phyloP scores from a whole-genome alignment of 2,797 vertebrate genomes.

The Hemitrygon akajei region DNA sequence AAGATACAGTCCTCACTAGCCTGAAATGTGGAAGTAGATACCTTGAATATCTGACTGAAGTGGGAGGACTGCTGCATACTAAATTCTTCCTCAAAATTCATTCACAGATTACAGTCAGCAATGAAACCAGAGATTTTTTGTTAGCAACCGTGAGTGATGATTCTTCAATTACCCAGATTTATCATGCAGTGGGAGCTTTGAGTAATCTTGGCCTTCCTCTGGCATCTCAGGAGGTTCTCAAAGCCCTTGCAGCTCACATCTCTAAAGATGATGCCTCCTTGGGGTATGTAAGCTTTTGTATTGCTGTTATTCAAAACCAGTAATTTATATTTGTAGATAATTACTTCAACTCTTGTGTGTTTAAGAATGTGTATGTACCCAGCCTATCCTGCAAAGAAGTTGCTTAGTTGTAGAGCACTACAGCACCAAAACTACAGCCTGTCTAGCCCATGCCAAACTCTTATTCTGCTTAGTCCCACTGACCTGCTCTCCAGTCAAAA shows the following conservation, averaged over 20 bases:
- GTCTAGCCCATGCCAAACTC: no score
- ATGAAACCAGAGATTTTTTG: constrained; percentile 89
- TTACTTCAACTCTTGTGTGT: neutral
- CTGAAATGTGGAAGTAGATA: neutral
- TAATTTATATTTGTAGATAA: neutral
- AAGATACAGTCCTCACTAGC: neutral
- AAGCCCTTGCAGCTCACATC: constrained; percentile 77
- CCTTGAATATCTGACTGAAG: neutral
- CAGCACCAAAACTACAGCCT: no score
- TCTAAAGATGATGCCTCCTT: constrained; percentile 89
- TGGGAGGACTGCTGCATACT: neutral
- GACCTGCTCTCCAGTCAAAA: no score
- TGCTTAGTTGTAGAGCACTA: neutral
- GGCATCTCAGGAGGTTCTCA: constrained; percentile 82
- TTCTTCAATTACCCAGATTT: constrained; percentile 81
- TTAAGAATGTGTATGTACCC: neutral
- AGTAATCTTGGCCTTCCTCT: constrained; percentile 80
- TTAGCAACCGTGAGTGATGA: constrained; percentile 88
- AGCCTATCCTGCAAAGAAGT: neutral
- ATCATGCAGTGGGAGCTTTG: constrained; percentile 80
- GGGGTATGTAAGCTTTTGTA: constrained; percentile 58
- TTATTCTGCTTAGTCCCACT: no score
- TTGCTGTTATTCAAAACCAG: neutral
- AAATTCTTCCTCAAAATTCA: neutral
- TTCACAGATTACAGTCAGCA: constrained; percentile 77